Conservation (phyloP, 2,888 invertebrate species). For the Ophraella communa region DNA sequence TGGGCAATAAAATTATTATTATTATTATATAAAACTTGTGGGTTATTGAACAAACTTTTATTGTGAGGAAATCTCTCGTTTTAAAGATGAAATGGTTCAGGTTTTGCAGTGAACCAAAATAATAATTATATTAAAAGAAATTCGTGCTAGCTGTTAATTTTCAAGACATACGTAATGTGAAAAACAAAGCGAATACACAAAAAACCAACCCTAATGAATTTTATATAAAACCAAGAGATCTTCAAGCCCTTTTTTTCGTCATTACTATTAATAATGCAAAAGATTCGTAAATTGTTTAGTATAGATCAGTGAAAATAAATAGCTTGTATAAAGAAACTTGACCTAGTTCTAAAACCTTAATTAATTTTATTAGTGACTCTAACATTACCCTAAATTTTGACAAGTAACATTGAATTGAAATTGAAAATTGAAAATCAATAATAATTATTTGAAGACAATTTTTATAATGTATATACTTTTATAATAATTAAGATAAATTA, state of each 20-base stretch:
- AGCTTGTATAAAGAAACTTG: background rate
- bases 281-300: background rate
- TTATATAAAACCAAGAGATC: conserved; percentile 1
- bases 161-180: too few species aligned
- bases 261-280: conserved; percentile 1
- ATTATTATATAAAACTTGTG: too few species aligned
- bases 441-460: background rate
- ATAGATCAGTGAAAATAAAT: background rate
- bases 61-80: too few species aligned
- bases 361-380: background rate
- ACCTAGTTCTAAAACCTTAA: background rate
- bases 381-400: too few species aligned
- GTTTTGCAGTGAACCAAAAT: too few species aligned
- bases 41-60: too few species aligned
- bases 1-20: too few species aligned
- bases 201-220: conserved; percentile 4
- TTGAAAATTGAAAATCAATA: too few species aligned
- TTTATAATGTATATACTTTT: background rate
- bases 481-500: background rate
- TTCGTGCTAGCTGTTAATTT: too few species aligned
- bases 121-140: too few species aligned
- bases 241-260: background rate
- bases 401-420: too few species aligned
- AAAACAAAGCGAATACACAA: background rate
- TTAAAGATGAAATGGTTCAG: too few species aligned